phyloP scores from a whole-genome alignment of 2,113 vertebrate genomes.

The Saccopteryx bilineata region DNA sequence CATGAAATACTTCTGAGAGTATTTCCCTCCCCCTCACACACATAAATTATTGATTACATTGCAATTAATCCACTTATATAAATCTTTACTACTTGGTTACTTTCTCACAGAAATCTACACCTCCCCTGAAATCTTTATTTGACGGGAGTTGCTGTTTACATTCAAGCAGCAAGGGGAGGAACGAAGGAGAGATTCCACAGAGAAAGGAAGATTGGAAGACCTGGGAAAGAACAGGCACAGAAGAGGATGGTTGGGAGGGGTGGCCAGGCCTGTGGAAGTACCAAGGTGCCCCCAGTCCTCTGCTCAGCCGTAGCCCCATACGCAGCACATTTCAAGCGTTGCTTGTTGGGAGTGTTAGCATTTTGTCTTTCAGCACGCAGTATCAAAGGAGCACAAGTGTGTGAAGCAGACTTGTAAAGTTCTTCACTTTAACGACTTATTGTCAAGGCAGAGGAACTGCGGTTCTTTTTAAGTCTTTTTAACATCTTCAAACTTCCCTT shows the following conservation, averaged over 20 bases:
- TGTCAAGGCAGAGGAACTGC: not conserved
- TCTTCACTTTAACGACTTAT: not conserved
- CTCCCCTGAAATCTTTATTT: not conserved
- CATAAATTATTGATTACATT: slow-evolving; percentile 43
- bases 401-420: not conserved
- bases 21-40: not conserved
- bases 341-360: not conserved
- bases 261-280: fast-evolving
- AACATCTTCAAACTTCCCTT: not conserved
- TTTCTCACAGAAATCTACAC: slow-evolving; percentile 33
- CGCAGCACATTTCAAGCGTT: not conserved
- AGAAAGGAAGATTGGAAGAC: not conserved
- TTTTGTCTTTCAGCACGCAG: not conserved
- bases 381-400: not conserved
- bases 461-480: not conserved
- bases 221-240: not conserved
- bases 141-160: not conserved
- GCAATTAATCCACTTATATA: slow-evolving; percentile 10
- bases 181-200: not conserved
- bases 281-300: not conserved
- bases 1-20: not conserved
- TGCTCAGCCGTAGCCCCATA: fast-evolving
- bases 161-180: not conserved
- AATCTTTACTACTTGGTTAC: slow-evolving; percentile 44
- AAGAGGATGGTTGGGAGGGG: not conserved